Percentiles rank a stretch among this genome's conserved stretches.
Evolutionary conservation across 2,797 vertebrate species (phyloP).

Genomic region (Petrocephalus sullivani): DNA sequence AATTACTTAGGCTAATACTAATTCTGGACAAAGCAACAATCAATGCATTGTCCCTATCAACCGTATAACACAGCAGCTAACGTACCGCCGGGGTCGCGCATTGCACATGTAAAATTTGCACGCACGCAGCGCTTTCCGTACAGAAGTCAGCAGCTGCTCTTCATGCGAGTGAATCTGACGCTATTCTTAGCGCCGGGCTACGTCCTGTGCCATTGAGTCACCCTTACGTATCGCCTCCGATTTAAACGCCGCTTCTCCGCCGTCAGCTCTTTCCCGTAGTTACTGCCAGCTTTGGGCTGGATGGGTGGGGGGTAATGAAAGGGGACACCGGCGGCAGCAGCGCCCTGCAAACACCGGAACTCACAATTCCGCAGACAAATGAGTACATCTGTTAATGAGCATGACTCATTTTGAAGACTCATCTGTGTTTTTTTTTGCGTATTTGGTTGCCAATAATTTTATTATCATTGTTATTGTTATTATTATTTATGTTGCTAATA

Average conservation of each 20-base stretch:
- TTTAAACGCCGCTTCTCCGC: neutral
- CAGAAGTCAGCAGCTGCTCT: constrained; percentile 1
- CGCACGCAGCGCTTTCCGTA: neutral
- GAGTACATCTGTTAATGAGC: neutral
- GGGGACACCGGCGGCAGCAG: neutral
- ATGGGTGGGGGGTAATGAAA: neutral
- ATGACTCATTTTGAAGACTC: neutral
- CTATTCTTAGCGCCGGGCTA: neutral
- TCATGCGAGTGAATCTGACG: neutral
- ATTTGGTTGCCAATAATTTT: neutral
- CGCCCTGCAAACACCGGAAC: neutral
- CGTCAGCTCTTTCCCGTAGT: constrained; percentile 8
- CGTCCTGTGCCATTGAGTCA: constrained; percentile 16
- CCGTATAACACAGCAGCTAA: neutral
- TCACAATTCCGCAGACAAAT: neutral
- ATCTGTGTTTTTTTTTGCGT: neutral
- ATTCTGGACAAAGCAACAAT: neutral
- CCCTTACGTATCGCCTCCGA: constrained; percentile 7
- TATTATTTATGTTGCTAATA: neutral
- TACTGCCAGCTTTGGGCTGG: neutral
- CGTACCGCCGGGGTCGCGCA: neutral
- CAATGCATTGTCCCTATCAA: neutral
- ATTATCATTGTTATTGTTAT: neutral
- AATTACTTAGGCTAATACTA: neutral
- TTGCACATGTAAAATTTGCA: constrained; percentile 1